Base-by-base conservation (phyloP, 37 sponge, comb jelly and placozoan genomes). In the Geodia barretti region DNA sequence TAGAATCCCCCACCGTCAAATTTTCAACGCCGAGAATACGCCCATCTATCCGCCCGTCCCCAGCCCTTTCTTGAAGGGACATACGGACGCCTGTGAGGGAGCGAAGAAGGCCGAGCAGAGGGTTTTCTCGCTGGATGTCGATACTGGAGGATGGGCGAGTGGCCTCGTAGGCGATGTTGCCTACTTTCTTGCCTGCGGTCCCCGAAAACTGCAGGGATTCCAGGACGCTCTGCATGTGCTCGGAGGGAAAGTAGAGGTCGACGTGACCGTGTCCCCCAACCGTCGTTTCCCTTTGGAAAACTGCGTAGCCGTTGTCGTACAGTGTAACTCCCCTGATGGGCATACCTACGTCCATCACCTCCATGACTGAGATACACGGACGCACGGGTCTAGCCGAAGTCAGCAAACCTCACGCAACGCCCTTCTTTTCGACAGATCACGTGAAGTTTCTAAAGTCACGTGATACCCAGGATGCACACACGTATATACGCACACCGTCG, bases 281-380 rank as follows among this genome's bases (percentile, higher is more conserved):
- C 34, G 38, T 63, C 1, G 81, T 77, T 69, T 95, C 83, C 5
- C 96, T 70, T 24, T 86, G 70, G 79, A 95, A 95, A 4, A 95
- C 92, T 0, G 92, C 96, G 73, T 92, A 95, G 24, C 96, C 96
- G 39, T 95, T 95, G 74, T 95, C 92, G 82, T 89, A 95, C 39
- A 95, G 72, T 40, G 78, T 86, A 2, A 95, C 84, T 2, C 82
- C 84, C 42, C 37, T 79, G n/a, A 95, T 85, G 9, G 92, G 90
- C 96, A 95, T 95, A 7, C 73, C 83, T n/a, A n/a, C n/a, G n/a
- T n/a, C n/a, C n/a, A n/a, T n/a, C n/a, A n/a, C n/a, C n/a, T n/a
- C n/a, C n/a, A n/a, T n/a, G n/a, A n/a, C n/a, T n/a, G n/a, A n/a
- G n/a, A n/a, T n/a, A n/a, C n/a, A n/a, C n/a, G n/a, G n/a, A n/a